Percentiles rank a stretch among this genome's conserved stretches.
Evolutionary conservation across 1,140 invertebrate genomes (phyloP).

Genomic region (Drosophila miranda): DNA sequence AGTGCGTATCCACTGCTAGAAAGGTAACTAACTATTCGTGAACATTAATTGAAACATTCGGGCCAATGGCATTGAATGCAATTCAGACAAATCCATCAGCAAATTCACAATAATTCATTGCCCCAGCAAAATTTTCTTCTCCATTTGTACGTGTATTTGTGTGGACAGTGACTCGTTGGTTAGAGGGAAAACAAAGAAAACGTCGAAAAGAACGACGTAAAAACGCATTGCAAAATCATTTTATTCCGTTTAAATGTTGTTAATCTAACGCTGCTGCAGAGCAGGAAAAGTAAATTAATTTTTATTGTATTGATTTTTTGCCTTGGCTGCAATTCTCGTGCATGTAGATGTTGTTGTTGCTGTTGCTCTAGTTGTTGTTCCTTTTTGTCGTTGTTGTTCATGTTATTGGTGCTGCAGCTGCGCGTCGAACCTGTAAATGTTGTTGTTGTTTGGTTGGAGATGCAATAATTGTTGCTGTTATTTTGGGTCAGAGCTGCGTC

Average conservation of each 20-base stretch:
- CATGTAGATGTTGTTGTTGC: slow-evolving; percentile 60
- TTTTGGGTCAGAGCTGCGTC: slow-evolving; percentile 47
- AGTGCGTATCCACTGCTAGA: slow-evolving; percentile 27
- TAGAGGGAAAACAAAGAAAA: slow-evolving; percentile 78
- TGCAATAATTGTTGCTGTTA: slow-evolving; percentile 56
- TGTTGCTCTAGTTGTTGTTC: slow-evolving; percentile 53
- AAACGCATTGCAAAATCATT: slow-evolving; percentile 55
- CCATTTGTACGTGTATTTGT: slow-evolving; percentile 42
- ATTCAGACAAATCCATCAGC: slow-evolving; percentile 33
- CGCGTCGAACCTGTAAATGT: slow-evolving; percentile 68
- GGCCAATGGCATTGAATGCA: slow-evolving; percentile 31
- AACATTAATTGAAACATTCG: slow-evolving; percentile 15
- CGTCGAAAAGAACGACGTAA: slow-evolving; percentile 78
- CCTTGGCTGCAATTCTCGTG: slow-evolving; percentile 45
- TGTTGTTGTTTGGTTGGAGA: slow-evolving; percentile 34
- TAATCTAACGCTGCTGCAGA: slow-evolving; percentile 7
- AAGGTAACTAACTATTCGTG: slow-evolving; percentile 45
- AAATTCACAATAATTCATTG: slow-evolving; percentile 35
- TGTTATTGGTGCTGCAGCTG: slow-evolving; percentile 61
- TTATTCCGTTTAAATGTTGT: slow-evolving; percentile 1
- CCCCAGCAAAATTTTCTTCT: slow-evolving; percentile 46
- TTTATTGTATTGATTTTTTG: slow-evolving; percentile 73
- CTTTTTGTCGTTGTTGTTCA: slow-evolving; percentile 43
- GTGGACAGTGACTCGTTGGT: slow-evolving; percentile 70
- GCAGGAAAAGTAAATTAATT: slow-evolving; percentile 29